Evolutionary conservation across 2,797 vertebrate genomes (phyloP).

Genomic region (Periophthalmus magnuspinnatus): DNA sequence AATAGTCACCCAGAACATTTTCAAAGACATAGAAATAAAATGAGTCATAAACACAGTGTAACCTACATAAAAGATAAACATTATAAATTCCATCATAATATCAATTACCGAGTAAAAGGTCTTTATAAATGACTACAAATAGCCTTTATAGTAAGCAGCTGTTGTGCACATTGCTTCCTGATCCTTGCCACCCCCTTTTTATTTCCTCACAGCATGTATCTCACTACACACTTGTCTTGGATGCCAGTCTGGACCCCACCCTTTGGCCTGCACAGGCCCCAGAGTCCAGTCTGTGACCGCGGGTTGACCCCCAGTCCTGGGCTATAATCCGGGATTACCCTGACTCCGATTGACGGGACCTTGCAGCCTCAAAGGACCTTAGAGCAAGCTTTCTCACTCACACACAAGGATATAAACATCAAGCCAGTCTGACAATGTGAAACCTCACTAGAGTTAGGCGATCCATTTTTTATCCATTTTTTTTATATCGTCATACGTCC

Average conservation of each 20-base stretch:
- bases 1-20: background rate
- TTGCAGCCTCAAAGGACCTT: slow-evolving; percentile 38
- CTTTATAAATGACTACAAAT: slow-evolving; percentile 9
- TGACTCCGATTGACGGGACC: slow-evolving; percentile 48
- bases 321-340: slow-evolving; percentile 74
- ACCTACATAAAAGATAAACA: background rate
- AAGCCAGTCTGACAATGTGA: slow-evolving; percentile 15
- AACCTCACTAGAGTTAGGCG: background rate
- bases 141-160: slow-evolving; percentile 1
- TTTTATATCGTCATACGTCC: too few relatives aligned
- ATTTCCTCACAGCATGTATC: slow-evolving; percentile 23
- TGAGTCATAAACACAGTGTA: background rate
- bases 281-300: slow-evolving; percentile 55
- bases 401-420: slow-evolving; percentile 26
- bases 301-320: slow-evolving; percentile 63
- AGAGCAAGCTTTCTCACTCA: slow-evolving; percentile 28
- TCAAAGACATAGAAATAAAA: background rate
- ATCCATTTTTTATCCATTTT: too few relatives aligned
- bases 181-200: background rate
- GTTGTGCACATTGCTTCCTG: slow-evolving; percentile 1
- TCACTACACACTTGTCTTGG: slow-evolving; percentile 28
- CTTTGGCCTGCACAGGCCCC: slow-evolving; percentile 37
- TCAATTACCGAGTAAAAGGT: slow-evolving; percentile 1
- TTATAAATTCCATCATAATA: background rate
- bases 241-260: slow-evolving; percentile 30